Conservation (phyloP, 53 echinoderm and acorn worm species). For the Crossaster papposus region DNA sequence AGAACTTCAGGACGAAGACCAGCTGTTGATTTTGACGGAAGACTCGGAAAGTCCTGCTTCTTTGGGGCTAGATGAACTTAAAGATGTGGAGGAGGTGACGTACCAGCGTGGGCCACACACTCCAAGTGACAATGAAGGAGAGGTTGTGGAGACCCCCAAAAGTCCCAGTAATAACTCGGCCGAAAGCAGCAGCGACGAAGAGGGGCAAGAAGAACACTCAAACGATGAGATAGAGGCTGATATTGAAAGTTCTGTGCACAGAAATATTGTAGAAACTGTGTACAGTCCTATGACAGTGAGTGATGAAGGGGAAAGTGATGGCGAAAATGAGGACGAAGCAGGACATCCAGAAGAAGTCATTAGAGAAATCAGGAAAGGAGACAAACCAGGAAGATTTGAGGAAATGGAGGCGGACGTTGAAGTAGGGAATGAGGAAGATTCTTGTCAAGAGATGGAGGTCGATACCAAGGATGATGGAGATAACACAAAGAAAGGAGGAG, state of each 20-base stretch:
- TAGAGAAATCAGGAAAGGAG: neutral
- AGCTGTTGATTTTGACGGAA: neutral
- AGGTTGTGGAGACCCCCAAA: slow-evolving; percentile 37
- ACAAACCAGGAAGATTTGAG: slow-evolving; percentile 2
- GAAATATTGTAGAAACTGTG: slow-evolving; percentile 4
- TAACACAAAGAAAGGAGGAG: neutral
- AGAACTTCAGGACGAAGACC: neutral
- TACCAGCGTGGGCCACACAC: neutral
- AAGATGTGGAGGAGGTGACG: neutral
- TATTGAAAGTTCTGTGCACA: slow-evolving; percentile 2
- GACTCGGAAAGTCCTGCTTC: slow-evolving; percentile 18
- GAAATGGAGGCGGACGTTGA: neutral
- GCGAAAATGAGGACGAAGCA: slow-evolving; percentile 16
- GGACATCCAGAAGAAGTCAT: slow-evolving; percentile 25
- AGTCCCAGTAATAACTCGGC: slow-evolving; percentile 49
- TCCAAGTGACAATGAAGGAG: slow-evolving; percentile 27
- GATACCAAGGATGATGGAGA: slow-evolving; percentile 2
- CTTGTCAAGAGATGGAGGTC: neutral
- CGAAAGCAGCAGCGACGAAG: slow-evolving; percentile 43
- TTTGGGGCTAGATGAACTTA: neutral
- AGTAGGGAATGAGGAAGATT: slow-evolving; percentile 18
- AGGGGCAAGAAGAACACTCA: slow-evolving; percentile 4
- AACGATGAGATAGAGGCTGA: slow-evolving; percentile 10
- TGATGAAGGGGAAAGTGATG: neutral
- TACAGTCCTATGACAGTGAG: neutral